These are phyloP conservation scores for Spodoptera picta DNA, from an alignment of 2,888 invertebrate genomes.

Conservation along the genomic window DNA sequence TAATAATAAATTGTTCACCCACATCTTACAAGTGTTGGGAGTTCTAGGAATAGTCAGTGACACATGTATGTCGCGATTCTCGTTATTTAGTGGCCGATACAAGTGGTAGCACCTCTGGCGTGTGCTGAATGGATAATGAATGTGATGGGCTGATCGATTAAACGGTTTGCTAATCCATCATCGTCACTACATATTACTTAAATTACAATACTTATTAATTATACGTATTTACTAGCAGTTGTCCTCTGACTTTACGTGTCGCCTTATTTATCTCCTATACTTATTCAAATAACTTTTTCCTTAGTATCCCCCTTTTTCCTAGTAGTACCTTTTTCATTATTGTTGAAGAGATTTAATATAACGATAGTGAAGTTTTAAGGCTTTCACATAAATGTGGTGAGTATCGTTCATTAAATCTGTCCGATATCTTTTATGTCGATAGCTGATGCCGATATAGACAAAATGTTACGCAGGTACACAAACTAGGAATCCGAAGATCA, in stretches of 20 bases:
- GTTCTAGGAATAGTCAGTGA: conserved; percentile 48
- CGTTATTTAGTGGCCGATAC: conserved; percentile 53
- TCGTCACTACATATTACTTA: conserved; percentile 16
- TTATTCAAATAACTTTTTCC: too few relatives aligned
- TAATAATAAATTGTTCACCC: conserved; percentile 27
- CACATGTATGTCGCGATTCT: conserved; percentile 42
- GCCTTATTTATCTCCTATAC: too few relatives aligned
- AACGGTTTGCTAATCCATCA: conserved; percentile 20
- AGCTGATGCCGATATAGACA: too few relatives aligned
- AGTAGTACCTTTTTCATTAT: too few relatives aligned
- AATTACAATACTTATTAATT: not conserved
- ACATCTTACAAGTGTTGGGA: conserved; percentile 35
- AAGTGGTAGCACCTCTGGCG: conserved; percentile 50
- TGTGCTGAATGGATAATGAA: conserved; percentile 44
- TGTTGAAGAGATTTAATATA: too few relatives aligned
- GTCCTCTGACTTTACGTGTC: too few relatives aligned
- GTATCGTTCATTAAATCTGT: too few relatives aligned
- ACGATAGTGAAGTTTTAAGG: too few relatives aligned
- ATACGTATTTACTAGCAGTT: not conserved
- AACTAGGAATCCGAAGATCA: conserved; percentile 19
- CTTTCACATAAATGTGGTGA: too few relatives aligned
- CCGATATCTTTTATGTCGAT: too few relatives aligned
- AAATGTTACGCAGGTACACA: not conserved
- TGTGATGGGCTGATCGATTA: conserved; percentile 8
- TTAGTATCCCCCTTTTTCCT: too few relatives aligned